Conservation (phyloP, 2,797 vertebrate genomes). For the Micrastur ruficollis region DNA sequence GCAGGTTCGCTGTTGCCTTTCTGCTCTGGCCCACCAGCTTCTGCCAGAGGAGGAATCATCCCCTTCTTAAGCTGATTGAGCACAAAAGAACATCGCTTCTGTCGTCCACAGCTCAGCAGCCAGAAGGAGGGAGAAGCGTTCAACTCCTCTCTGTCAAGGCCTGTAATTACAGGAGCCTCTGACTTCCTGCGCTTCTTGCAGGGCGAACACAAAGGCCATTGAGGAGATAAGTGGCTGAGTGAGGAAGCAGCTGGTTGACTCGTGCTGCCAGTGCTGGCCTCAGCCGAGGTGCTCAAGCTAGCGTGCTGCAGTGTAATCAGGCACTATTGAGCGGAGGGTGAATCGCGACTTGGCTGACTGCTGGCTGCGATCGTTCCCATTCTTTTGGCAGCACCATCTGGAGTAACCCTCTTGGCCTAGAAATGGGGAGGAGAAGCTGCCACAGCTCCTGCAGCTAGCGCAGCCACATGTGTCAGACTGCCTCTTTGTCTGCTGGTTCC, state of each 20-base stretch:
- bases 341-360: not conserved
- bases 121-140: not conserved
- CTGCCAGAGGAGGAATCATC: not conserved
- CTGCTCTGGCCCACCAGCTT: not conserved
- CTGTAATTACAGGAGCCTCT: not conserved
- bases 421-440: not conserved
- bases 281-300: not conserved
- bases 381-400: not conserved
- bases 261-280: not conserved
- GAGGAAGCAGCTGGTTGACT: not conserved
- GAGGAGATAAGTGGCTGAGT: not conserved
- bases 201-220: not conserved
- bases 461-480: not conserved
- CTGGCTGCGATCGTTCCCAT: not conserved
- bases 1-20: not conserved
- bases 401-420: not conserved
- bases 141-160: not conserved
- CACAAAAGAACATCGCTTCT: not conserved
- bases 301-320: not conserved
- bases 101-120: not conserved
- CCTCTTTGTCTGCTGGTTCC: no score
- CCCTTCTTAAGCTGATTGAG: rapidly evolving
- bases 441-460: not conserved
- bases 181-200: not conserved
- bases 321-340: not conserved